Base-by-base conservation (phyloP, 2,113 vertebrate species). In the Toxostoma redivivum region DNA sequence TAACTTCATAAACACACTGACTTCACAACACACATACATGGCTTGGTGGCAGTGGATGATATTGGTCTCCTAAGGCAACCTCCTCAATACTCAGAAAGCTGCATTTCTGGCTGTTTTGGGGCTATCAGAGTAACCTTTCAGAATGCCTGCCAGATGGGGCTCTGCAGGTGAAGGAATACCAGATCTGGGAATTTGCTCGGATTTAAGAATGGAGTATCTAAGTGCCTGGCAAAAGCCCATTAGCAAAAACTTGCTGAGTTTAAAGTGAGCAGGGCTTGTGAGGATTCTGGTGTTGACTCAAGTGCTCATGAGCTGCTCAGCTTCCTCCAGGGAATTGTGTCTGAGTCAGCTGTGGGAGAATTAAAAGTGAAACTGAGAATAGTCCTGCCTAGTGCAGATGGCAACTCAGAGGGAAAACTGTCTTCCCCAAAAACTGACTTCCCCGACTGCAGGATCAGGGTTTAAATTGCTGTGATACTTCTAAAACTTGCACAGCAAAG, bases 361-460 rank as follows among this genome's bases (percentile, higher is more conserved):
- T 37, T 40, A 92, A 94, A 95, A 94, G 95, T 92, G 95, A 95
- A 95, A 93, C 91, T 62, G 53, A 61, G 73, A 79, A 57, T 1
- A 81, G 81, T 72, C 65, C 80, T 87, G 83, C 42, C 33, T 79
- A 76, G 69, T 65, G 23, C 54, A 85, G 38, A 82, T 37, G 20
- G 58, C 25, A 92, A 76, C 31, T 73, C 24, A 23, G 42, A 58
- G 30, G 35, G 38, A 88, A 93, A 86, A 66, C 16, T 31, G 56
- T 51, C 64, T 93, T 85, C 54, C 53, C 65, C 48, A 79, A 76
- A 25, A 79, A 65, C 6, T 65, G 65, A 53, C 40, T 40, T 81
- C 45, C 51, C 40, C n/a, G 33, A 51, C 44, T 70, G 70, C 25
- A 90, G 31, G n/a, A 35, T 23, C 19, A 58, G 20, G 21, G 42